Percentiles rank a stretch among this genome's conserved stretches.
Conservation (phyloP, 2,797 vertebrate genomes). For the Salarias fasciatus region DNA sequence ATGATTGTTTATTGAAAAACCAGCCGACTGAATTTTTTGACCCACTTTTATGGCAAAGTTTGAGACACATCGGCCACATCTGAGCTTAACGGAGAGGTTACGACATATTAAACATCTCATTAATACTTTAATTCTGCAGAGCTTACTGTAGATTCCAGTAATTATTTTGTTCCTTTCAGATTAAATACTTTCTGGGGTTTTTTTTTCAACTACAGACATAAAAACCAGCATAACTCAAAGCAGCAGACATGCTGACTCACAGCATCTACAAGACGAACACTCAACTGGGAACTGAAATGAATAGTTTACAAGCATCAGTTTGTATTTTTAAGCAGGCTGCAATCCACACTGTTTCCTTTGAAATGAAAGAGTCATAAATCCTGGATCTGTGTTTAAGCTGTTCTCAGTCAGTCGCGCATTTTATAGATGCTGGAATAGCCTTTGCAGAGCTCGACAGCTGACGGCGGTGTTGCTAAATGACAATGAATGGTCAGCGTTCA, state of each 20-base stretch:
- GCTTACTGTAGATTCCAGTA: neutral
- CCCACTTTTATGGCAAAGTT: conserved; percentile 22
- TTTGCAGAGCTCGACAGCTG: no score
- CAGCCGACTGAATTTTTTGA: conserved; percentile 14
- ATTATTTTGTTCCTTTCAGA: conserved; percentile 9
- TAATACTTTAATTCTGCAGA: no score
- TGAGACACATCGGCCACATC: conserved; percentile 26
- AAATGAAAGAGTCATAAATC: neutral
- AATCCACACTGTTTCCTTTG: neutral
- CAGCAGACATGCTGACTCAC: neutral
- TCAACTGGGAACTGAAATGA: neutral
- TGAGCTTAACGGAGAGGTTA: conserved; percentile 13
- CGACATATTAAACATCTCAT: no score
- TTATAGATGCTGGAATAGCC: neutral
- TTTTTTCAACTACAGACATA: neutral
- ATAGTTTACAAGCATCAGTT: neutral
- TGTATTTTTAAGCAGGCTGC: neutral
- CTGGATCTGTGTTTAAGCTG: neutral
- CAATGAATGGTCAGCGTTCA: no score
- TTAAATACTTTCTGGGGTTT: neutral
- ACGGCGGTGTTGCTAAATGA: no score
- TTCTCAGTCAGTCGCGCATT: neutral
- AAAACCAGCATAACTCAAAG: conserved; percentile 1
- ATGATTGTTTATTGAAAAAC: conserved; percentile 24
- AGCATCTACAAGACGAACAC: neutral